A percentile compares a stretch with the other conserved stretches of the same genome.
Conservation (phyloP, 2,888 invertebrate species). For the Agelastica alni region DNA sequence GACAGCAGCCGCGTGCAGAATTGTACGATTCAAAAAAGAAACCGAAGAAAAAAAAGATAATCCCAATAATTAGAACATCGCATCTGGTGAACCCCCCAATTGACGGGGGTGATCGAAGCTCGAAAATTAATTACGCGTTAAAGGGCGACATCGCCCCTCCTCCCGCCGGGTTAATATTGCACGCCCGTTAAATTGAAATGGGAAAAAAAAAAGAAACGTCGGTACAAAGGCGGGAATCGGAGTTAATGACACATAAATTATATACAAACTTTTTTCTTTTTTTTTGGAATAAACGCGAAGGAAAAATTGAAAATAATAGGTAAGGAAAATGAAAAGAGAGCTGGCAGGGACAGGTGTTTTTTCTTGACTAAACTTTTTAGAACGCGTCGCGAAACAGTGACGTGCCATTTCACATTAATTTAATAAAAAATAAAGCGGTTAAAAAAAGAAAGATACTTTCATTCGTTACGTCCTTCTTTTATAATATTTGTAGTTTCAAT, state of each 20-base stretch:
- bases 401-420: no score
- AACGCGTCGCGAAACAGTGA: not conserved
- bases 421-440: no score
- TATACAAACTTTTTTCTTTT: slow-evolving; percentile 49
- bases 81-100: slow-evolving; percentile 10
- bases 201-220: slow-evolving; percentile 25
- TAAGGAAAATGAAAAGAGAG: slow-evolving; percentile 38
- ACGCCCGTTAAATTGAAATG: slow-evolving; percentile 29
- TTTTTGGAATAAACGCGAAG: slow-evolving; percentile 41
- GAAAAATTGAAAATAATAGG: slow-evolving; percentile 47
- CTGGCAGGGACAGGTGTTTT: slow-evolving; percentile 25
- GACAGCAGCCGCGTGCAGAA: no score
- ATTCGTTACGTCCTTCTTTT: no score
- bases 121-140: slow-evolving; percentile 31
- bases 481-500: no score
- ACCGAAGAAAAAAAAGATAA: slow-evolving; percentile 15
- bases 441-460: no score
- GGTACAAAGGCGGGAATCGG: slow-evolving; percentile 31
- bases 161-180: slow-evolving; percentile 27
- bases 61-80: slow-evolving; percentile 17
- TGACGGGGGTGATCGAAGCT: slow-evolving; percentile 1
- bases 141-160: slow-evolving; percentile 11
- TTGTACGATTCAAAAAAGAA: no score
- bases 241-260: slow-evolving; percentile 51
- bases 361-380: slow-evolving; percentile 9